Conservation (phyloP, 2,888 invertebrate genomes). For the Scrobipalpa costella region DNA sequence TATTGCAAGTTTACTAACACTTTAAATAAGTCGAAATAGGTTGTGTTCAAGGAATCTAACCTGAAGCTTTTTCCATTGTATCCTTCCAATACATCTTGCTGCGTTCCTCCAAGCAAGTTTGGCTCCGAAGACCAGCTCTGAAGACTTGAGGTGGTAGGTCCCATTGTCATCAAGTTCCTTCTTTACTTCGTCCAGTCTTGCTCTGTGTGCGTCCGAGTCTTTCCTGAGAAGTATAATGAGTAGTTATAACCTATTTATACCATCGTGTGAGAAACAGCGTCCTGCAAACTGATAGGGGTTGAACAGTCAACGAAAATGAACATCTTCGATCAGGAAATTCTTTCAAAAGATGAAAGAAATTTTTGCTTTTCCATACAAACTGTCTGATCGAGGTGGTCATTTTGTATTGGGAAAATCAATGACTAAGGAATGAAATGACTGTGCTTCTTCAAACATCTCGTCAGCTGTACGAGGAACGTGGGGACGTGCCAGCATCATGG, state of each 20-base stretch:
- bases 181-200: constrained; percentile 89
- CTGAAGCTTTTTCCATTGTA: constrained; percentile 98
- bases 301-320: no score
- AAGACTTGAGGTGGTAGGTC: constrained; percentile 94
- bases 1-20: no score
- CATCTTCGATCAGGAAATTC: no score
- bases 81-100: constrained; percentile 94
- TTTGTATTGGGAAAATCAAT: no score
- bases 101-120: constrained; percentile 98
- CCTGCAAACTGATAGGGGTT: no score
- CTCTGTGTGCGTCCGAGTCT: constrained; percentile 88
- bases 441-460: constrained; percentile 89
- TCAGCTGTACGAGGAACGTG: constrained; percentile 84
- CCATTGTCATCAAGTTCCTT: constrained; percentile 86
- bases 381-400: no score
- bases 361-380: no score
- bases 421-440: no score
- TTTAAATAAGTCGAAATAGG: no score
- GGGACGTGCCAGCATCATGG: constrained; percentile 85
- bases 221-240: constrained; percentile 73
- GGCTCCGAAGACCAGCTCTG: constrained; percentile 95
- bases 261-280: no score
- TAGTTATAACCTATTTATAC: neutral
- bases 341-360: no score
- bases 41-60: constrained; percentile 71